phyloP scores from a whole-genome alignment of 1,140 invertebrate genomes.

The Hycleus phaleratus region DNA sequence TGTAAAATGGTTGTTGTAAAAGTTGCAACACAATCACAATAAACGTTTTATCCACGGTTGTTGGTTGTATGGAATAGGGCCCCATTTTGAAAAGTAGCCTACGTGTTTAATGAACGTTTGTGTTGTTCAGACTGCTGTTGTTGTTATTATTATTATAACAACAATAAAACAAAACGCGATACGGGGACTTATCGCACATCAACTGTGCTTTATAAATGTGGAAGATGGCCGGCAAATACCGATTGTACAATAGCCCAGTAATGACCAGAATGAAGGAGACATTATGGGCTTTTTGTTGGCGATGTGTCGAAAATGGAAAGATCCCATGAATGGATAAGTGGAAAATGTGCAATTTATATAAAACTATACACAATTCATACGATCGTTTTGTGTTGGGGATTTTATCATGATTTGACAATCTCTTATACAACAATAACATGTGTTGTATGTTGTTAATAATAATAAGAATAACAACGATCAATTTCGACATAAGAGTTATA shows the following conservation, averaged over 20 bases:
- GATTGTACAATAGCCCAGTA: conserved; percentile 23
- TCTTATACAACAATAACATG: conserved; percentile 4
- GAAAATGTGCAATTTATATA: conserved; percentile 19
- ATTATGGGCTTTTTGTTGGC: conserved; percentile 26
- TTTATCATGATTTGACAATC: conserved; percentile 5
- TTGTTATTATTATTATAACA: too few relatives aligned
- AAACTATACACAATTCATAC: conserved; percentile 7
- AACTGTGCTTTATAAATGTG: conserved; percentile 7
- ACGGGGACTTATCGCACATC: conserved; percentile 15
- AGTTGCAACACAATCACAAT: too few relatives aligned
- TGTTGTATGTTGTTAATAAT: conserved; percentile 9
- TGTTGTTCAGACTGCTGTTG: too few relatives aligned
- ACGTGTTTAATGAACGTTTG: too few relatives aligned
- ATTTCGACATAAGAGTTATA: background rate
- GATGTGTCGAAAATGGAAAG: conserved; percentile 16
- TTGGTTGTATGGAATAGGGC: too few relatives aligned
- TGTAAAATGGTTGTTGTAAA: too few relatives aligned
- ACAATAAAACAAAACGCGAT: conserved; percentile 11
- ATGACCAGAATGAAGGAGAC: conserved; percentile 26
- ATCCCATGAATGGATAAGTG: background rate
- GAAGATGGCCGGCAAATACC: conserved; percentile 11
- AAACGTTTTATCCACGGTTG: too few relatives aligned
- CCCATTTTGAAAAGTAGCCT: too few relatives aligned
- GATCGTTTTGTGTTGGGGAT: background rate
- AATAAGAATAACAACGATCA: conserved; percentile 1